Conservation (phyloP, 2,797 vertebrate genomes). For the Octomys mimax region DNA sequence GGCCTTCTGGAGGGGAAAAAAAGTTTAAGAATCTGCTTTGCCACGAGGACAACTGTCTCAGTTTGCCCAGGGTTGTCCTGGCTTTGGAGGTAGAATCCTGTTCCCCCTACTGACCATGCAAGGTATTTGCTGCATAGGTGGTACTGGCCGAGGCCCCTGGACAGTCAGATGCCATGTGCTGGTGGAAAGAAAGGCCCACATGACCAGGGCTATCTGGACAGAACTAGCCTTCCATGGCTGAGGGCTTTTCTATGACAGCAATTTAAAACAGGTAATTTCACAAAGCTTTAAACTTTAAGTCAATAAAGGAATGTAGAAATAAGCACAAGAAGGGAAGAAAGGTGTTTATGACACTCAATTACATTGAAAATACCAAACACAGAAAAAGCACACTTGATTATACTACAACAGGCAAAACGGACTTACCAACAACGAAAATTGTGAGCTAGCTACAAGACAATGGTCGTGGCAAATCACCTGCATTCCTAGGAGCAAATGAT, state of each 20-base stretch:
- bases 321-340: slow-evolving; percentile 22
- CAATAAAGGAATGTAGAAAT: neutral
- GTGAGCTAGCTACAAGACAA: slow-evolving; percentile 26
- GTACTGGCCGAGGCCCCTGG: neutral
- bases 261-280: slow-evolving; percentile 1
- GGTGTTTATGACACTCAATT: slow-evolving; percentile 14
- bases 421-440: neutral
- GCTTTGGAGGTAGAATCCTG: neutral
- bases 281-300: slow-evolving; percentile 55
- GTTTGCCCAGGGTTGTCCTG: neutral
- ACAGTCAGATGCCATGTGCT: neutral
- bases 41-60: neutral
- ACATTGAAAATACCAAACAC: slow-evolving; percentile 34
- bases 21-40: slow-evolving; percentile 35
- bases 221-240: neutral
- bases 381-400: slow-evolving; percentile 37
- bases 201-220: fast-evolving
- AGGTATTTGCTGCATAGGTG: neutral
- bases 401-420: neutral
- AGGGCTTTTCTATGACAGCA: neutral
- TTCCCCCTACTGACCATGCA: neutral
- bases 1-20: slow-evolving; percentile 90
- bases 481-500: neutral
- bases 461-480: neutral
- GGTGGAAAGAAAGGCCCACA: neutral